Conservation (phyloP, 2,113 vertebrate genomes). For the Oxyura jamaicensis region DNA sequence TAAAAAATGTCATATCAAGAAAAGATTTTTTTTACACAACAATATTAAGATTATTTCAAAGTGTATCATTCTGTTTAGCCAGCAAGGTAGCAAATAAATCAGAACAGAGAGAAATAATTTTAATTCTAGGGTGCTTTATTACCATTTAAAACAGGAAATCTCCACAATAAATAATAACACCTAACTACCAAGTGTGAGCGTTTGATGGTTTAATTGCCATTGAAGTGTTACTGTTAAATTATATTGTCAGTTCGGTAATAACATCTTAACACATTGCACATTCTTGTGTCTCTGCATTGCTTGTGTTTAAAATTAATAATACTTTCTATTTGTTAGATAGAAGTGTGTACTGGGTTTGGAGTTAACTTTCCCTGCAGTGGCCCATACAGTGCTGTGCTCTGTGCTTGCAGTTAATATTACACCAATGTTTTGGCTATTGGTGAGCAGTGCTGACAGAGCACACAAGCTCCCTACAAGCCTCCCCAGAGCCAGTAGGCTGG, state of each 20-base stretch:
- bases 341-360: neutral
- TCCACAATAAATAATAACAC: neutral
- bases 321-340: neutral
- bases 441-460: too few relatives aligned
- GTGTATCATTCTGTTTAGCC: neutral
- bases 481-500: too few relatives aligned
- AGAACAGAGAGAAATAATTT: neutral
- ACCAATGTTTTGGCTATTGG: too few relatives aligned
- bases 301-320: slow-evolving; percentile 1
- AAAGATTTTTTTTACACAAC: neutral
- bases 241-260: slow-evolving; percentile 36
- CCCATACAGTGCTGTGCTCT: too few relatives aligned
- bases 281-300: too few relatives aligned
- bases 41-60: neutral
- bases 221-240: slow-evolving; percentile 6
- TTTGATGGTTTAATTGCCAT: slow-evolving; percentile 16
- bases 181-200: neutral
- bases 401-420: too few relatives aligned
- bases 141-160: neutral
- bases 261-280: neutral
- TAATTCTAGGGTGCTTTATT: neutral
- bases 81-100: neutral
- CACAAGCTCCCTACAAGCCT: too few relatives aligned
- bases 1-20: neutral
- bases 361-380: too few relatives aligned